phyloP scores from a whole-genome alignment of 2,113 vertebrate species.

The Nothoprocta perdicaria region DNA sequence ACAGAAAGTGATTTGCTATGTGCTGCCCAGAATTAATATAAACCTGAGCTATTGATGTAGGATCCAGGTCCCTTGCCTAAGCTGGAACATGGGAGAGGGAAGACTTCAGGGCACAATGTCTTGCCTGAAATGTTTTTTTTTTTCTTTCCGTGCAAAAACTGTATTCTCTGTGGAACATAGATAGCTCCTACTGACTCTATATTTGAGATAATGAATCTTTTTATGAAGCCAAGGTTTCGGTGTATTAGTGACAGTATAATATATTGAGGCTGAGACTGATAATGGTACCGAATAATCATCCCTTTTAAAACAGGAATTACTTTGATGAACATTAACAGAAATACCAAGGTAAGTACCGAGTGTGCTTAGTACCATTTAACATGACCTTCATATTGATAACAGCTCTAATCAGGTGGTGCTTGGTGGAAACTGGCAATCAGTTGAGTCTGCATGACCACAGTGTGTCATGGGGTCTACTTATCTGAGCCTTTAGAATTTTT shows the following conservation, averaged over 20 bases:
- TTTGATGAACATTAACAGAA: conserved; percentile 70
- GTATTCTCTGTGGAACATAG: conserved; percentile 9
- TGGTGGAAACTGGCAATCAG: neutral
- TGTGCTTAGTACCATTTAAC: conserved; percentile 70
- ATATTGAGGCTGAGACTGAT: conserved; percentile 47
- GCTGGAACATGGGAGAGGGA: neutral
- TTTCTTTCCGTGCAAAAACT: neutral
- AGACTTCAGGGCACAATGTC: neutral
- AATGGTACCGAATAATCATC: conserved; percentile 67
- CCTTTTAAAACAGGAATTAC: conserved; percentile 72
- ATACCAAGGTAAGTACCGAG: conserved; percentile 58
- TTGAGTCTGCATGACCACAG: neutral
- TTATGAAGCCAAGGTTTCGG: conserved; percentile 63
- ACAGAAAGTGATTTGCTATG: conserved; percentile 24
- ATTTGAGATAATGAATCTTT: conserved; percentile 64
- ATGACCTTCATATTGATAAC: conserved; percentile 62
- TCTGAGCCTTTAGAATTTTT: neutral
- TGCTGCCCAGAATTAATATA: conserved; percentile 22
- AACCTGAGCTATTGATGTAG: conserved; percentile 29
- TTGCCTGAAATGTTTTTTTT: neutral
- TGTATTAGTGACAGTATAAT: conserved; percentile 60
- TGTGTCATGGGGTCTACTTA: neutral
- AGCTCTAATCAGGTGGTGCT: conserved; percentile 54
- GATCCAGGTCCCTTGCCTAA: neutral
- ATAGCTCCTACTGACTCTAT: conserved; percentile 29